phyloP scores from a whole-genome alignment of 2,113 vertebrate species.

The Thunnus maccoyii region DNA sequence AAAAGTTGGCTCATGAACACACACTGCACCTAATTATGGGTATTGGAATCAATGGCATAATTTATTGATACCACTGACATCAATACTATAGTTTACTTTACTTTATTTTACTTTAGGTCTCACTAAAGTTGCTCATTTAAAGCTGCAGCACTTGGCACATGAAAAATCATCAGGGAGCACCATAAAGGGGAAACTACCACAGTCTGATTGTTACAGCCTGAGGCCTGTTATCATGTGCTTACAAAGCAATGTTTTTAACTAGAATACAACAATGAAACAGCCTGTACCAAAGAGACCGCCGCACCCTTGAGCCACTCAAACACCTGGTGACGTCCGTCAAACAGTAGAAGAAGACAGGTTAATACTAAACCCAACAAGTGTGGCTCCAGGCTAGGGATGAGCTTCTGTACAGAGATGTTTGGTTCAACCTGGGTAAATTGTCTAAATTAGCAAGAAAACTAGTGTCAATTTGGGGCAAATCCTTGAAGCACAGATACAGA shows the following conservation, averaged over 20 bases:
- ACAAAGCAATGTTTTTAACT: slow-evolving; percentile 44
- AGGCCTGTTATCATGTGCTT: slow-evolving; percentile 48
- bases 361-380: slow-evolving; percentile 52
- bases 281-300: slow-evolving; percentile 26
- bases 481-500: not conserved
- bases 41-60: not conserved
- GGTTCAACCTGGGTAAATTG: not conserved
- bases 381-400: slow-evolving; percentile 60
- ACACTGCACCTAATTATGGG: not conserved
- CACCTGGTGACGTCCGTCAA: slow-evolving; percentile 66
- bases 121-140: not conserved
- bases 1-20: slow-evolving; percentile 15
- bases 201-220: slow-evolving; percentile 25
- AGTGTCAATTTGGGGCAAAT: not conserved
- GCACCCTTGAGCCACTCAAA: slow-evolving; percentile 57
- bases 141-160: not conserved
- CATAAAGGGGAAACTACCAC: slow-evolving; percentile 36
- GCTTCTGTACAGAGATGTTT: slow-evolving; percentile 30
- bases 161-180: slow-evolving; percentile 16
- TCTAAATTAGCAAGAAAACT: not conserved
- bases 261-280: slow-evolving; percentile 48
- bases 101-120: not conserved
- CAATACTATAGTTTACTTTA: not conserved
- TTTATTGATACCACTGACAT: not conserved
- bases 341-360: slow-evolving; percentile 47